phyloP scores from a whole-genome alignment of 2,113 vertebrate genomes.

The Perca fluviatilis region DNA sequence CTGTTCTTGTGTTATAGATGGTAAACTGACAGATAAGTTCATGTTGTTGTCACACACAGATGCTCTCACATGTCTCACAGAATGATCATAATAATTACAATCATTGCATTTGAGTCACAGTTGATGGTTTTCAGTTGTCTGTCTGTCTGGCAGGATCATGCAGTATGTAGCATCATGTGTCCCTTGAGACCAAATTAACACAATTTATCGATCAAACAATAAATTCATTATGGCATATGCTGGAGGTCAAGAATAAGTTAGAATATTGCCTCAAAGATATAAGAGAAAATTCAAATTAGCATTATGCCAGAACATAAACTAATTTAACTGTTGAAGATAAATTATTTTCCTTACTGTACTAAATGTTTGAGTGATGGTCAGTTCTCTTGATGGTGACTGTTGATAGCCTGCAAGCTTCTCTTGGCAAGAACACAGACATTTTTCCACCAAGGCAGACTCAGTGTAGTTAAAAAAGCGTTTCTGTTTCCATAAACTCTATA shows the following conservation, averaged over 20 bases:
- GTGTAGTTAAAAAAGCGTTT: slow-evolving; percentile 43
- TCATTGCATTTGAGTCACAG: slow-evolving; percentile 25
- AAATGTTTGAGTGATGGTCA: neutral
- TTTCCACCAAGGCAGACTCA: slow-evolving; percentile 23
- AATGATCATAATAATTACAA: slow-evolving; percentile 27
- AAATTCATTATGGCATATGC: neutral
- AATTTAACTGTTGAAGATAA: slow-evolving; percentile 23
- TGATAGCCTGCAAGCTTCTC: neutral
- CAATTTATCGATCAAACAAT: slow-evolving; percentile 8
- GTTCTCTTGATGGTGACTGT: neutral
- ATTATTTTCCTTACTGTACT: slow-evolving; percentile 15
- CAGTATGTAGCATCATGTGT: neutral
- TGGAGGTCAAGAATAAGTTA: neutral
- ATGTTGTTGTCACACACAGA: slow-evolving; percentile 31
- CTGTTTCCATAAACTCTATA: slow-evolving; percentile 40
- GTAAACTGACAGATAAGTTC: slow-evolving; percentile 30
- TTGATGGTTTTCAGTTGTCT: slow-evolving; percentile 7
- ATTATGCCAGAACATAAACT: slow-evolving; percentile 20
- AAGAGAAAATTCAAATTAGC: slow-evolving; percentile 31
- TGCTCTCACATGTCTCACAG: slow-evolving; percentile 26
- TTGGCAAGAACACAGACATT: neutral
- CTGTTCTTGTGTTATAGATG: neutral
- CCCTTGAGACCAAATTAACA: slow-evolving; percentile 15
- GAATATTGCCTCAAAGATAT: neutral
- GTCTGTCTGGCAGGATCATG: slow-evolving; percentile 3